A percentile compares a stretch with the other conserved stretches of the same genome.
These are phyloP conservation scores for Eulacestoma nigropectus DNA, from an alignment of 2,113 vertebrate genomes.

Conservation along the genomic window DNA sequence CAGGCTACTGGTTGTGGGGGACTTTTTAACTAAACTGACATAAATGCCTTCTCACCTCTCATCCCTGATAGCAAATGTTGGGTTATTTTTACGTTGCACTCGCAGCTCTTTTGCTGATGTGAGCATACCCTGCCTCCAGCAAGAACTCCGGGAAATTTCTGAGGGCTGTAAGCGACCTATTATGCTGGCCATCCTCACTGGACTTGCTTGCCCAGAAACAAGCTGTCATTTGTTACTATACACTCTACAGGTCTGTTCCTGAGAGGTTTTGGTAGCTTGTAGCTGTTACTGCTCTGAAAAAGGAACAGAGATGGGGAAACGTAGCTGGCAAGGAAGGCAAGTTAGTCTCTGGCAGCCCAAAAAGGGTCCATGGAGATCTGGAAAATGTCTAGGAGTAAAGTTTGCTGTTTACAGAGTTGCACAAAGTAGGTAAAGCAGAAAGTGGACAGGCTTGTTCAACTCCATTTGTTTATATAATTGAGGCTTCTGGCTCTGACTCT, in stretches of 20 bases:
- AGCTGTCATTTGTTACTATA: neutral
- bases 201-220: neutral
- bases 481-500: neutral
- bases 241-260: neutral
- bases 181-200: neutral
- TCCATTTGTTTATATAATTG: neutral
- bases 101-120: neutral
- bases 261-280: neutral
- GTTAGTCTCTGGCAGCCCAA: neutral
- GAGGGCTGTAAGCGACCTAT: neutral
- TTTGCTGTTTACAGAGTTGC: neutral
- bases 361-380: neutral
- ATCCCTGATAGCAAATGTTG: conserved; percentile 12
- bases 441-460: neutral
- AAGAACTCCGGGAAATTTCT: neutral
- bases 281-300: neutral
- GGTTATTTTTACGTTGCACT: neutral
- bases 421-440: neutral
- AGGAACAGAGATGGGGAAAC: neutral
- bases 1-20: neutral
- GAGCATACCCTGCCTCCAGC: neutral
- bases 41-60: conserved; percentile 13
- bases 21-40: neutral
- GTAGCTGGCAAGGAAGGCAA: neutral
- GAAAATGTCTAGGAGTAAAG: conserved; percentile 17